Evolutionary conservation across 2,113 vertebrate genomes (phyloP).

Genomic region (Trematocara variabile): DNA sequence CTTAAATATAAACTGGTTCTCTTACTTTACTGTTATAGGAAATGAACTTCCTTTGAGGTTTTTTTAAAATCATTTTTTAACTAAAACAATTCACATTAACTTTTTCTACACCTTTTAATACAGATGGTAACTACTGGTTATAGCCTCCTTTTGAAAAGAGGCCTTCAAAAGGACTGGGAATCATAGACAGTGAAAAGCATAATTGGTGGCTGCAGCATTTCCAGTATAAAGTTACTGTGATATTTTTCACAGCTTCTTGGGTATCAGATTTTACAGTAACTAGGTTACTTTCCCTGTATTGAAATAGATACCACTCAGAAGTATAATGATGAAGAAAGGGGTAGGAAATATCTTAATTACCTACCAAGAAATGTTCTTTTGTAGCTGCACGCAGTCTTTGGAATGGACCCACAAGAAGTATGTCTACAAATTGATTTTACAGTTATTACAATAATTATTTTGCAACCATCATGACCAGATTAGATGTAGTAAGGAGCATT

Average conservation of each 20-base stretch:
- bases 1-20: not conserved
- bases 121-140: not conserved
- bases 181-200: not conserved
- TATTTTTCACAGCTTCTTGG: not conserved
- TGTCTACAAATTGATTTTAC: constrained; percentile 74
- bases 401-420: constrained; percentile 90
- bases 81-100: not conserved
- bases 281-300: not conserved
- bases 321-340: not conserved
- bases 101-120: not conserved
- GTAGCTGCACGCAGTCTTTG: constrained; percentile 86
- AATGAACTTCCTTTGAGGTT: not conserved
- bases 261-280: not conserved
- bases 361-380: constrained; percentile 85
- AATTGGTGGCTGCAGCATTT: not conserved
- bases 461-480: not conserved
- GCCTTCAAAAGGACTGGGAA: not conserved
- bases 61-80: not conserved
- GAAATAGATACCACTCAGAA: not conserved
- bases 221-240: not conserved
- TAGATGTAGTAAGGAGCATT: too few relatives aligned
- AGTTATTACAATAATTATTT: not conserved
- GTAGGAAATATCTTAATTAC: not conserved
- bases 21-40: not conserved
- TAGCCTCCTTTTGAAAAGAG: not conserved